Conservation (phyloP, 2,888 invertebrate species). For the Lithophane ornitopus region DNA sequence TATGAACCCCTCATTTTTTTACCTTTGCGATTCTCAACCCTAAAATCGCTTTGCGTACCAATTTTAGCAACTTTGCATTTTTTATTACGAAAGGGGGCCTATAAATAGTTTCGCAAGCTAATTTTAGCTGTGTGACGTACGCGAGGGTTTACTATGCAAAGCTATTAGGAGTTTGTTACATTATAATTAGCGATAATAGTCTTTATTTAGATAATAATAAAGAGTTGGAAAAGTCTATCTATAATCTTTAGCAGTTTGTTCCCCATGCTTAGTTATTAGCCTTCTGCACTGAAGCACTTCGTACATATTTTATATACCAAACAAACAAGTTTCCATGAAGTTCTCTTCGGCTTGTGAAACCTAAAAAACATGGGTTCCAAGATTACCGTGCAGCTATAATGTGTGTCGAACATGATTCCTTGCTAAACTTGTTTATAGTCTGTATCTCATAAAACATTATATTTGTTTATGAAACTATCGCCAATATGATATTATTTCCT, state of each 20-base stretch:
- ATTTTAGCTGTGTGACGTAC: slow-evolving; percentile 18
- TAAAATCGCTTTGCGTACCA: background rate
- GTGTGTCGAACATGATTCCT: slow-evolving; percentile 32
- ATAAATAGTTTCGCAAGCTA: slow-evolving; percentile 9
- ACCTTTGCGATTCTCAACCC: background rate
- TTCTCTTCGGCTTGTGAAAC: slow-evolving; percentile 5
- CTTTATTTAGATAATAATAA: slow-evolving; percentile 12
- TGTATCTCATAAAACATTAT: slow-evolving; percentile 27
- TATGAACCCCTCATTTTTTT: background rate
- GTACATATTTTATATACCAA: background rate
- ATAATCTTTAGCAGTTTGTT: background rate
- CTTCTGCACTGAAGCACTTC: background rate
- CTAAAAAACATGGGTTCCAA: slow-evolving; percentile 15
- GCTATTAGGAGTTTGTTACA: slow-evolving; percentile 16
- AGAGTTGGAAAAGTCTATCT: background rate
- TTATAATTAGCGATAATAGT: slow-evolving; percentile 11
- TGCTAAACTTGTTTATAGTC: slow-evolving; percentile 40
- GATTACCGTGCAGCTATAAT: slow-evolving; percentile 18
- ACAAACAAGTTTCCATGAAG: slow-evolving; percentile 1
- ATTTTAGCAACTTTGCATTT: slow-evolving; percentile 21
- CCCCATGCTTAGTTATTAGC: background rate
- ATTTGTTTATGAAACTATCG: slow-evolving; percentile 38
- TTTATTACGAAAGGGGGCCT: slow-evolving; percentile 15
- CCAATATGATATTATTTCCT: slow-evolving; percentile 8
- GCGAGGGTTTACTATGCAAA: slow-evolving; percentile 8